Conservation (phyloP, 2,113 vertebrate genomes). For the Cyprinodon brontotheroides region DNA sequence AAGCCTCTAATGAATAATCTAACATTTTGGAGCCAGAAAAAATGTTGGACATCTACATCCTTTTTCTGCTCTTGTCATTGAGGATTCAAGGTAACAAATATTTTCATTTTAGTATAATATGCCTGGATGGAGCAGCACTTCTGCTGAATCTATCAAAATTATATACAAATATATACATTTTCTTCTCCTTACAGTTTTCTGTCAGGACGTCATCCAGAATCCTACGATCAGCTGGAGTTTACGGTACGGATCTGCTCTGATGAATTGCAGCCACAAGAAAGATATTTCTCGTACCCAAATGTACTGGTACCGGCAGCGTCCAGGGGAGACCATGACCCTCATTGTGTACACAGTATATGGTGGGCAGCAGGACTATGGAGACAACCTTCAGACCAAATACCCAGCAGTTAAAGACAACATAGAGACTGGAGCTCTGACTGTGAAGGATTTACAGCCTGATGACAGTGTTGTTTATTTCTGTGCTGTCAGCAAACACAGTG, state of each 20-base stretch:
- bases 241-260: constrained; percentile 21
- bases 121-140: no score
- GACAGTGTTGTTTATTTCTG: constrained; percentile 51
- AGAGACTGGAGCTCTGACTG: constrained; percentile 3
- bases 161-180: no score
- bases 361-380: constrained; percentile 4
- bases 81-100: no score
- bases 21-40: background rate
- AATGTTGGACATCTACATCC: background rate
- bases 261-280: constrained; percentile 58
- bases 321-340: constrained; percentile 37
- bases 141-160: no score
- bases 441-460: constrained; percentile 35
- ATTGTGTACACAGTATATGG: constrained; percentile 16
- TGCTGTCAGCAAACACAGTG: constrained; percentile 34
- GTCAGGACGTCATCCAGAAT: constrained; percentile 47
- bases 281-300: constrained; percentile 2
- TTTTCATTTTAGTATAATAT: no score
- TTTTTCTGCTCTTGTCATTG: fast-evolving
- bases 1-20: background rate
- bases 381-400: constrained; percentile 19
- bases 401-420: background rate
- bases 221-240: constrained; percentile 31
- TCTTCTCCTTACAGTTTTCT: constrained; percentile 15
- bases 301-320: constrained; percentile 55